A percentile compares a stretch with the other conserved stretches of the same genome.
Evolutionary conservation across 1,140 invertebrate species (phyloP).

Genomic region (Megathymus violae): DNA sequence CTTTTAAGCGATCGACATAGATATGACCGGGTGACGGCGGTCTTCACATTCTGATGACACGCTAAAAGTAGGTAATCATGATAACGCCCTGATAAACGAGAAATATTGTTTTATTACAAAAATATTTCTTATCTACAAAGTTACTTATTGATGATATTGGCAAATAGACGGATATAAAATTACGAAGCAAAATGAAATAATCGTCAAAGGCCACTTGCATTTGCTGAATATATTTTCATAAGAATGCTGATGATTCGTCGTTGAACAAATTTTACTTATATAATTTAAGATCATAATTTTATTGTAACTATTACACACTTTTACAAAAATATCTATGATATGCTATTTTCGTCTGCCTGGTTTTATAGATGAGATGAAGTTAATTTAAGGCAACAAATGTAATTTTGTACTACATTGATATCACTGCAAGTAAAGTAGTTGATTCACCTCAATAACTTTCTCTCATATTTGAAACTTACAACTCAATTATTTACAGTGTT

Average conservation of each 20-base stretch:
- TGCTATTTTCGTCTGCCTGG: constrained; percentile 47
- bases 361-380: constrained; percentile 40
- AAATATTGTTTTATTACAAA: constrained; percentile 19
- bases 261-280: constrained; percentile 38
- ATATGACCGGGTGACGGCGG: neutral
- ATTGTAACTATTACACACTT: constrained; percentile 47
- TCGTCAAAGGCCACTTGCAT: constrained; percentile 20
- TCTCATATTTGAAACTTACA: constrained; percentile 26
- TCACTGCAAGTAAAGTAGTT: constrained; percentile 40
- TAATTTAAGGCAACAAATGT: constrained; percentile 32
- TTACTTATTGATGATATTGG: constrained; percentile 12
- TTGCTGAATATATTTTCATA: constrained; percentile 29
- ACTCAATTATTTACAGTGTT: constrained; percentile 31
- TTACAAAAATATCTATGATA: constrained; percentile 66
- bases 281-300: constrained; percentile 57
- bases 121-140: constrained; percentile 29
- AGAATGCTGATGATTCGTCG: constrained; percentile 16
- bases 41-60: neutral
- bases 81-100: constrained; percentile 3
- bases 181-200: constrained; percentile 1
- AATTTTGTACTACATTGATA: constrained; percentile 48
- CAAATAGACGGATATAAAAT: constrained; percentile 5
- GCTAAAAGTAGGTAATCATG: neutral
- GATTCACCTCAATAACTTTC: constrained; percentile 28
- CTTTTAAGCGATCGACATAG: constrained; percentile 16